Evolutionary conservation across 2,888 invertebrate species (phyloP).

Genomic region (Acleris emargana): DNA sequence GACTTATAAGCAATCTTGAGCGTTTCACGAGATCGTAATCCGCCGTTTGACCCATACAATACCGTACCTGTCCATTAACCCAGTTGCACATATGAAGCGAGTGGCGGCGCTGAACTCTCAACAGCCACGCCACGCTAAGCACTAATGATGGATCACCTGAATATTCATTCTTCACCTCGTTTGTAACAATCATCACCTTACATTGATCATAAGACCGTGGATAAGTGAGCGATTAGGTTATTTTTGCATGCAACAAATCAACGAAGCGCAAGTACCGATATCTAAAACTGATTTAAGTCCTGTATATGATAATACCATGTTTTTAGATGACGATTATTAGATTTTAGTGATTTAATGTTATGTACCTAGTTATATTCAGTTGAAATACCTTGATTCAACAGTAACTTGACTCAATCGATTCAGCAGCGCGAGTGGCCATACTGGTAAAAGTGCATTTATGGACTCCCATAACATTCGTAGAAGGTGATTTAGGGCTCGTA

Average conservation of each 20-base stretch:
- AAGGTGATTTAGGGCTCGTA: slow-evolving; percentile 58
- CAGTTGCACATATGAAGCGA: slow-evolving; percentile 55
- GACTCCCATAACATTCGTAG: slow-evolving; percentile 43
- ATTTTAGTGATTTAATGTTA: too few species aligned
- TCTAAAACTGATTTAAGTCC: not conserved
- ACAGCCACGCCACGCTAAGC: slow-evolving; percentile 39
- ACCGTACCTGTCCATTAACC: slow-evolving; percentile 61
- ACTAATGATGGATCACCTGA: slow-evolving; percentile 43
- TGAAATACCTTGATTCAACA: too few species aligned
- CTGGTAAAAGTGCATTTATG: slow-evolving; percentile 16
- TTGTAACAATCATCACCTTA: slow-evolving; percentile 25
- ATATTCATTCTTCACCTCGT: slow-evolving; percentile 24
- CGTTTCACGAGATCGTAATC: slow-evolving; percentile 21
- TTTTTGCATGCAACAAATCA: slow-evolving; percentile 15
- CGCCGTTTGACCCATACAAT: slow-evolving; percentile 42
- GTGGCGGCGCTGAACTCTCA: slow-evolving; percentile 18
- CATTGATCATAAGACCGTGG: slow-evolving; percentile 20
- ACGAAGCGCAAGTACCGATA: slow-evolving; percentile 6
- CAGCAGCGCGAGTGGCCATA: not conserved
- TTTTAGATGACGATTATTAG: too few species aligned
- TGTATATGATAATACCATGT: too few species aligned
- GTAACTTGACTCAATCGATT: not conserved
- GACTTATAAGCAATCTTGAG: not conserved
- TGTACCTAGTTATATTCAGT: too few species aligned
- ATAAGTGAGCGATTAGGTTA: slow-evolving; percentile 9